Evolutionary conservation across 1,140 invertebrate genomes (phyloP).

Genomic region (Drosophila pseudoananassae): DNA sequence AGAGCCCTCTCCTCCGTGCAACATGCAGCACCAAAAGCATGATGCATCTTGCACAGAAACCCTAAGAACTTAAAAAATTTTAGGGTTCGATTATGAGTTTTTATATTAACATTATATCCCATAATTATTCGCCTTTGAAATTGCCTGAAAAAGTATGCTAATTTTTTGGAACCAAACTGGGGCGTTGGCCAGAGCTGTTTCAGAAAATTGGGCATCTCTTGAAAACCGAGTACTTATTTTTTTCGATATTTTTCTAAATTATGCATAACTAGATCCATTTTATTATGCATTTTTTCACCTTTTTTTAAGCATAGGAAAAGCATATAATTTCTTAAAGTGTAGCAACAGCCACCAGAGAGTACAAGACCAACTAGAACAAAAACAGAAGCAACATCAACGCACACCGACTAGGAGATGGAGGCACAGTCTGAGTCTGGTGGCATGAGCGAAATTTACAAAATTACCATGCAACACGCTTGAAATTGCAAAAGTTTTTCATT

Average conservation of each 20-base stretch:
- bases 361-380: constrained; percentile 39
- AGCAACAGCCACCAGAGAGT: constrained; percentile 34
- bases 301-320: too few relatives aligned
- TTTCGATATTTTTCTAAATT: too few relatives aligned
- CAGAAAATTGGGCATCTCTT: not conserved
- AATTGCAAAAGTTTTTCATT: constrained; percentile 83
- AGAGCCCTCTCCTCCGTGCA: constrained; percentile 12
- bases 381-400: constrained; percentile 50
- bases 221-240: too few relatives aligned
- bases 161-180: not conserved
- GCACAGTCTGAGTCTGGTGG: constrained; percentile 54
- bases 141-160: not conserved
- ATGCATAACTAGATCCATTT: too few relatives aligned
- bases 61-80: not conserved
- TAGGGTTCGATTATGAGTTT: not conserved
- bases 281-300: too few relatives aligned
- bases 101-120: not conserved
- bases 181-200: not conserved
- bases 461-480: constrained; percentile 82
- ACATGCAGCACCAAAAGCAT: constrained; percentile 36
- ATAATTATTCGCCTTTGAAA: not conserved
- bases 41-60: not conserved
- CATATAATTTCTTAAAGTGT: not conserved
- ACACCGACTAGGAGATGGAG: constrained; percentile 36
- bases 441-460: constrained; percentile 78